Percentiles rank a stretch among this genome's conserved stretches.
Evolutionary conservation across 2,113 vertebrate genomes (phyloP).

Genomic region (Columba livia): DNA sequence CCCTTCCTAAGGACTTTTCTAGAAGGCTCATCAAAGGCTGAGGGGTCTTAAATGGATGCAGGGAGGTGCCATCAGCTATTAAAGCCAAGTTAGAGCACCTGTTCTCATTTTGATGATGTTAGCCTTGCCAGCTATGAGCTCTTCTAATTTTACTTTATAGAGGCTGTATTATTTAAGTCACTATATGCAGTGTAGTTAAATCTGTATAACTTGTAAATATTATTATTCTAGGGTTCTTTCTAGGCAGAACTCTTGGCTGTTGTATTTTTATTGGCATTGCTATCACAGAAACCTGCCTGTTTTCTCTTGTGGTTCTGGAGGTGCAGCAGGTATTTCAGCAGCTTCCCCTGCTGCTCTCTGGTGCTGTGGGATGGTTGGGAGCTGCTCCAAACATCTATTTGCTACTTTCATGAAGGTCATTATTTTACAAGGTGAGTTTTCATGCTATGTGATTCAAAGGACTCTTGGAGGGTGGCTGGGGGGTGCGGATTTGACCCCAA

Average conservation of each 20-base stretch:
- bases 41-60: neutral
- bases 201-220: accelerated
- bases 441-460: accelerated
- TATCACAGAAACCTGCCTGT: neutral
- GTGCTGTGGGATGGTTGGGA: neutral
- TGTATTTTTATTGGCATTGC: accelerated
- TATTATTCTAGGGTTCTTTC: accelerated
- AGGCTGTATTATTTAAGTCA: accelerated
- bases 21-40: neutral
- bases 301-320: neutral
- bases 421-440: accelerated
- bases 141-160: accelerated
- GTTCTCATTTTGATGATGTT: accelerated
- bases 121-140: accelerated
- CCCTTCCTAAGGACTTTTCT: neutral
- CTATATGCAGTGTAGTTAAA: accelerated
- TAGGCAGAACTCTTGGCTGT: accelerated
- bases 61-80: neutral
- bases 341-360: neutral
- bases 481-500: neutral
- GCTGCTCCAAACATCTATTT: accelerated
- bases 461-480: neutral
- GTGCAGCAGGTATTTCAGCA: accelerated
- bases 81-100: accelerated
- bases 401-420: accelerated